Base-by-base conservation (phyloP, 2,888 invertebrate species). In the Eurois occulta region DNA sequence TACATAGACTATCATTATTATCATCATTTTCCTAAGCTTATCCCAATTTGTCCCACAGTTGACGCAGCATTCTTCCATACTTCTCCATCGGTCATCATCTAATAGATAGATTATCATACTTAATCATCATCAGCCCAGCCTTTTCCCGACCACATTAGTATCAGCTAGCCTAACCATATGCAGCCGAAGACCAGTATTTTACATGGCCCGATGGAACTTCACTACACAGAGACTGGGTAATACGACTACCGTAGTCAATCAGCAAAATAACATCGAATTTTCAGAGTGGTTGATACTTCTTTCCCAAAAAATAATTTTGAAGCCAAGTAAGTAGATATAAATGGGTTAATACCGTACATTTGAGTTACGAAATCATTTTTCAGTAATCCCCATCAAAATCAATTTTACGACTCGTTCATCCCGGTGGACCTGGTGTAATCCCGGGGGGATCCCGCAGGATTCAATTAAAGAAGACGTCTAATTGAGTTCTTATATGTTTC, bases 371-470 rank as follows among this genome's bases (percentile, higher is more conserved):
- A 68, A 55, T 10, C 32, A 60, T 76, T 85, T 74, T 71, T 75
- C 43, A 70, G 43, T 81, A 48, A 77, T 88, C 80, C 80, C 65
- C 75, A 85, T 83, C 73, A 83, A 87, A 87, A 88, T 81, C 86
- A 87, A 90, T 90, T 89, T 89, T 87, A 87, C 87, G 84, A 86
- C 66, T 83, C 74, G 81, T 81, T 76, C 72, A 64, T 68, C 62
- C 74, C 77, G 35, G 75, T 72, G 80, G 78, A 71, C 76, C 80
- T 81, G 72, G 80, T 81, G 77, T 90, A 88, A 90, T 90, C 87
- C 83, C 48, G 11, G 16, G 18, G 62, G 79, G 74, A 77, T 84
- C 75, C 46, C 68, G 52, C 38, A 65, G 83, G 81, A 87, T 88
- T 81, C 64, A 83, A 87, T 86, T 87, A 78, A 79, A 75, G 82